Evolutionary conservation across 2,888 invertebrate species (phyloP).

Genomic region (Lasius fuliginosus): DNA sequence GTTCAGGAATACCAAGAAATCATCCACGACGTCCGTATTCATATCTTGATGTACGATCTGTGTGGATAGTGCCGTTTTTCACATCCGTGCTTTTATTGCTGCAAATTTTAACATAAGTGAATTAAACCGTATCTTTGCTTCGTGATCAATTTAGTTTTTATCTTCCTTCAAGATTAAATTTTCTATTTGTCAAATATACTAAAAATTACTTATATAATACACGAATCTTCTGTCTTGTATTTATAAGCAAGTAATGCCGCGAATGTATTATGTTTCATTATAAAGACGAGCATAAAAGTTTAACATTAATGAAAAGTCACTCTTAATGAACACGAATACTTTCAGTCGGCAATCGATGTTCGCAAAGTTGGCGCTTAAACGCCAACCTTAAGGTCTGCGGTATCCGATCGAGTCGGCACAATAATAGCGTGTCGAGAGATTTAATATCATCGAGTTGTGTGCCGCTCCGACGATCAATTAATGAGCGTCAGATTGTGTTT

Average conservation of each 20-base stretch:
- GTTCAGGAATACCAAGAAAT: conserved; percentile 52
- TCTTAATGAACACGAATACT: background rate
- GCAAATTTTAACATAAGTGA: conserved; percentile 33
- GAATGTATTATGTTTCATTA: background rate
- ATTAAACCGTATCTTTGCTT: background rate
- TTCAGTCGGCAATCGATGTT: background rate
- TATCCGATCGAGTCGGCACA: conserved; percentile 20
- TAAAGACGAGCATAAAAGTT: background rate
- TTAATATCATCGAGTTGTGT: conserved; percentile 57
- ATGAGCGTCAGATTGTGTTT: conserved; percentile 57
- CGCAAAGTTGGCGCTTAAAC: background rate
- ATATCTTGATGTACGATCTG: conserved; percentile 40
- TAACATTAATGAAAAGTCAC: background rate
- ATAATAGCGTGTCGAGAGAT: conserved; percentile 50
- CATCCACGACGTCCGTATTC: conserved; percentile 45
- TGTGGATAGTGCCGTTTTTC: conserved; percentile 20
- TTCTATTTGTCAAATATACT: background rate
- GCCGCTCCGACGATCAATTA: conserved; percentile 52
- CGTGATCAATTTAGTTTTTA: background rate
- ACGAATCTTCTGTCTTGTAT: background rate
- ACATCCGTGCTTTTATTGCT: conserved; percentile 27
- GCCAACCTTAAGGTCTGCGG: background rate
- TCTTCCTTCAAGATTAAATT: background rate
- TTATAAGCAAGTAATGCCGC: background rate
- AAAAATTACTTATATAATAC: background rate